These are phyloP conservation scores for Lampris incognitus DNA, from an alignment of 2,113 vertebrate species.

Conservation along the genomic window DNA sequence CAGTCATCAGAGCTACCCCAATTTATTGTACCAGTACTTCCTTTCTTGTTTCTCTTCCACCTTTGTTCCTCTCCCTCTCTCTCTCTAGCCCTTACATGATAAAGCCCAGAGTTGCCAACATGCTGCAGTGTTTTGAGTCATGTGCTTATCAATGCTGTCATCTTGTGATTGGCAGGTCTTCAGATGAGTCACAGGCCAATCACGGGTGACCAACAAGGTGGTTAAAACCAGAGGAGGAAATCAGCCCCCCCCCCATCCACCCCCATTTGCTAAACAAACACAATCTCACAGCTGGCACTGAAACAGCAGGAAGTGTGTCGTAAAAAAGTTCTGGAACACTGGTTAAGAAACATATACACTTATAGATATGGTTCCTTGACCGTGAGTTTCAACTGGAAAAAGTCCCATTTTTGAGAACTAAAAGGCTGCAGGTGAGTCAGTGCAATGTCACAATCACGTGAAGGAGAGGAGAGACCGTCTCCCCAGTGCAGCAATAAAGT, in stretches of 20 bases:
- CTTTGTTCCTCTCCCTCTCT: slow-evolving; percentile 34
- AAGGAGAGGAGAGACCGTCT: slow-evolving; percentile 37
- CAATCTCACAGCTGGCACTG: slow-evolving; percentile 39
- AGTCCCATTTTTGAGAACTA: slow-evolving; percentile 10
- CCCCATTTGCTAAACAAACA: slow-evolving; percentile 51
- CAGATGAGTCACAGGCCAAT: slow-evolving; percentile 21
- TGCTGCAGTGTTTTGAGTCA: slow-evolving; percentile 27
- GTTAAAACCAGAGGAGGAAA: neutral
- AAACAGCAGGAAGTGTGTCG: slow-evolving; percentile 60
- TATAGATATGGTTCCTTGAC: slow-evolving; percentile 1
- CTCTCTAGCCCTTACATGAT: slow-evolving; percentile 1
- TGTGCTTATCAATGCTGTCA: neutral
- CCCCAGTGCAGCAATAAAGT: slow-evolving; percentile 41
- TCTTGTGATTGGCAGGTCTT: slow-evolving; percentile 38
- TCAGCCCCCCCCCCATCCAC: slow-evolving; percentile 9
- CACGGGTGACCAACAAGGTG: neutral
- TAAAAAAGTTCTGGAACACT: slow-evolving; percentile 48
- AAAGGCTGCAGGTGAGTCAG: slow-evolving; percentile 7
- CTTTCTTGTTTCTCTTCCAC: slow-evolving; percentile 12
- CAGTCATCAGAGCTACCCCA: slow-evolving; percentile 39
- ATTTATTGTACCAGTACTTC: slow-evolving; percentile 57
- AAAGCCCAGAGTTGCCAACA: neutral
- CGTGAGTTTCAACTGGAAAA: slow-evolving; percentile 34
- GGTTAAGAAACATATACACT: slow-evolving; percentile 33
- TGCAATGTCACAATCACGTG: neutral